Percentiles rank a stretch among this genome's conserved stretches.
phyloP scores from a whole-genome alignment of 64 coral and sea anemone species.

The Montipora foliosa region DNA sequence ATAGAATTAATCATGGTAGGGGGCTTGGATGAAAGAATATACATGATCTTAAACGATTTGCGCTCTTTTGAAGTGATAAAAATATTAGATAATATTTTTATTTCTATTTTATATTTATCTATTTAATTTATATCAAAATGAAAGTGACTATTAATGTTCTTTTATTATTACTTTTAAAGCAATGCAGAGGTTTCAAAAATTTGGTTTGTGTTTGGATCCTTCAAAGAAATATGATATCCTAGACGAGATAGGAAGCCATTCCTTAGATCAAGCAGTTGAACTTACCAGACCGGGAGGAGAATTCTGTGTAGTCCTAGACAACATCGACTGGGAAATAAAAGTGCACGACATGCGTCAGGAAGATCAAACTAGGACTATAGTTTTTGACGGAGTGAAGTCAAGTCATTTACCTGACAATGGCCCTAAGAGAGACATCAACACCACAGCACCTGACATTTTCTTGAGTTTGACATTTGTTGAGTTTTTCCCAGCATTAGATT shows the following conservation, averaged over 20 bases:
- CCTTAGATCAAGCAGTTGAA: slow-evolving; percentile 32
- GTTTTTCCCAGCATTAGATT: background rate
- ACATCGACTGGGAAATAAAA: slow-evolving; percentile 68
- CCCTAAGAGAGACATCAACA: slow-evolving; percentile 20
- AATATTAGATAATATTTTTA: too few species aligned
- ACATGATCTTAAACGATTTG: too few species aligned
- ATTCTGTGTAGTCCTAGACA: slow-evolving; percentile 47
- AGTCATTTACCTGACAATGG: slow-evolving; percentile 29
- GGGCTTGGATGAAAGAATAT: too few species aligned
- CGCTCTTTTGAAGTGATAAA: too few species aligned
- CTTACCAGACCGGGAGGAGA: slow-evolving; percentile 20
- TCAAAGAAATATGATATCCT: slow-evolving; percentile 36
- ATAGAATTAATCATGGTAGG: too few species aligned
- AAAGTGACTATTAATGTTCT: too few species aligned
- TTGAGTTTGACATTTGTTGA: background rate
- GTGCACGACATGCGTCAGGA: slow-evolving; percentile 32
- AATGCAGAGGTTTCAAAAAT: slow-evolving; percentile 38
- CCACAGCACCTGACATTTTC: background rate
- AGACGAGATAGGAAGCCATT: slow-evolving; percentile 56
- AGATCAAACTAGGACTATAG: slow-evolving; percentile 3
- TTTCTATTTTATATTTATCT: too few species aligned
- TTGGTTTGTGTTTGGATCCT: slow-evolving; percentile 11
- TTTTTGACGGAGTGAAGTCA: slow-evolving; percentile 47
- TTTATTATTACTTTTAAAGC: background rate
- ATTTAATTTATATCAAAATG: too few species aligned